Conservation (phyloP, 2,888 invertebrate species). For the Carabus problematicus region DNA sequence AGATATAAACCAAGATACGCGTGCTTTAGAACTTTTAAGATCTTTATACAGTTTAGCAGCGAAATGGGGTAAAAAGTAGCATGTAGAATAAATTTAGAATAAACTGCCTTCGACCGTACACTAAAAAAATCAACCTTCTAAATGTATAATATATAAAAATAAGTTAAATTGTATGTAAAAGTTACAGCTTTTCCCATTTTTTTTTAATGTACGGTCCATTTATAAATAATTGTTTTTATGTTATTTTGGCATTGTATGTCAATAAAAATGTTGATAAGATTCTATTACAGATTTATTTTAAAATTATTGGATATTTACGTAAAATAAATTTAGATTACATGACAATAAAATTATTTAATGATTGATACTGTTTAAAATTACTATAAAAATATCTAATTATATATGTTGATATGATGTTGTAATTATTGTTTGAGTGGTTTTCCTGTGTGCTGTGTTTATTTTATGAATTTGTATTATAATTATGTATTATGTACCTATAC, state of each 20-base stretch:
- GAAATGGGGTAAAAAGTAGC: constrained; percentile 70
- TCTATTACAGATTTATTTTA: too few relatives aligned
- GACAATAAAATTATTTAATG: too few relatives aligned
- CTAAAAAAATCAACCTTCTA: constrained; percentile 26
- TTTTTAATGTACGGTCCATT: constrained; percentile 27
- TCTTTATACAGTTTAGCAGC: constrained; percentile 86
- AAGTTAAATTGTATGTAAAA: too few relatives aligned
- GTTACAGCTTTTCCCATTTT: constrained; percentile 3
- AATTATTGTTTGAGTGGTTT: constrained; percentile 39
- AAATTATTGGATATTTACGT: neutral
- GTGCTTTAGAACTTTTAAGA: constrained; percentile 82
- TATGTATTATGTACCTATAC: constrained; percentile 40
- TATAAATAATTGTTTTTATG: constrained; percentile 36
- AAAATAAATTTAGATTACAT: too few relatives aligned
- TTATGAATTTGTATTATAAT: constrained; percentile 40
- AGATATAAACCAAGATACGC: constrained; percentile 69
- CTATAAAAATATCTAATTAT: constrained; percentile 13
- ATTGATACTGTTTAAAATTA: too few relatives aligned
- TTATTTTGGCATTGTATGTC: constrained; percentile 38
- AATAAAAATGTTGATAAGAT: constrained; percentile 32
- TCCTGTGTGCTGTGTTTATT: constrained; percentile 39
- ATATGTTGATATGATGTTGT: constrained; percentile 39
- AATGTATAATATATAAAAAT: constrained; percentile 1
- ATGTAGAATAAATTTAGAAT: constrained; percentile 16
- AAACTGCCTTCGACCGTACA: constrained; percentile 15